These are phyloP conservation scores for Platygyra sinensis DNA, from an alignment of 64 coral and sea anemone species.

Conservation along the genomic window DNA sequence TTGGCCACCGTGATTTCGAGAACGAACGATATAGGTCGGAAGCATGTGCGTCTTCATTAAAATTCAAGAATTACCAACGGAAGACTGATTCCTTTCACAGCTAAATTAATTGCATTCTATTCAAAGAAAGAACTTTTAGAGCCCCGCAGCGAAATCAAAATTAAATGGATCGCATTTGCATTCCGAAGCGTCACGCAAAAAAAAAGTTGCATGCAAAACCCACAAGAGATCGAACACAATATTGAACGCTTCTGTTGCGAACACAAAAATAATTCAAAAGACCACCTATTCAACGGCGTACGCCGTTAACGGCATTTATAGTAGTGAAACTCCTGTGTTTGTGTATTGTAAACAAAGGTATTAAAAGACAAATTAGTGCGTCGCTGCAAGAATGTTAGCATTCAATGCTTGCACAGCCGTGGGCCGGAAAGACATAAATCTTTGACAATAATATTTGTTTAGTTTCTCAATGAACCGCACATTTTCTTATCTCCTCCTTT, in stretches of 20 bases:
- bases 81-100: background rate
- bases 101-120: background rate
- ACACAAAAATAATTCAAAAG: background rate
- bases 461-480: slow-evolving; percentile 15
- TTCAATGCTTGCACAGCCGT: background rate
- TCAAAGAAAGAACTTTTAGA: background rate
- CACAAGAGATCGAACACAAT: background rate
- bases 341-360: background rate
- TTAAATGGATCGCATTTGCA: slow-evolving; percentile 20
- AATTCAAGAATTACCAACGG: too few species aligned
- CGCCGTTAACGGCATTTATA: background rate
- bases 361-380: background rate
- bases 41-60: too few species aligned
- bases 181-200: slow-evolving; percentile 41
- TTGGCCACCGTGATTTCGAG: background rate
- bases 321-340: background rate
- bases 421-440: background rate
- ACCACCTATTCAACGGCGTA: background rate
- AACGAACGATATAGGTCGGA: background rate
- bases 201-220: background rate
- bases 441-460: slow-evolving; percentile 37
- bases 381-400: slow-evolving; percentile 2
- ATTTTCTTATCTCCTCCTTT: background rate
- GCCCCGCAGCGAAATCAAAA: background rate
- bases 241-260: background rate